Base-by-base conservation (phyloP, 2,888 invertebrate species). In the Acanthosepion esculentum region DNA sequence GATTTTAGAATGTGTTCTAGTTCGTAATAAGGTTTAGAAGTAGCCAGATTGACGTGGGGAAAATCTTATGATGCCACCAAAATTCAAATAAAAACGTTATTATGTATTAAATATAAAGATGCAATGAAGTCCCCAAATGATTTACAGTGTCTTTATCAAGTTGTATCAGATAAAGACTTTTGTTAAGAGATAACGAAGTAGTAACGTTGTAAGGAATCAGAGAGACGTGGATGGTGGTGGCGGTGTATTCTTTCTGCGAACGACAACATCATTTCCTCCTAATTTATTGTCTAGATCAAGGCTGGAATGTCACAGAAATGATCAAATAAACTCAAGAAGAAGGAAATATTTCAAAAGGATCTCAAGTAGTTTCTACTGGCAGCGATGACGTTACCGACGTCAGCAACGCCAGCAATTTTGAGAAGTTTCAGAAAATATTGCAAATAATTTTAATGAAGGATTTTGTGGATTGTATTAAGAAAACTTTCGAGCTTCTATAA, bases 251-350 rank as follows among this genome's bases (percentile, higher is more conserved):
- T 78, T 18, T 78, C 78, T n/a, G 33, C 4, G n/a, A 78, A 78
- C 15, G 78, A 78, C n/a, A n/a, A 23, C 78, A n/a, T 78, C 78
- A n/a, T 78, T 78, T 78, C 78, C 3, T n/a, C 15, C n/a, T n/a
- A 78, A 78, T 78, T 78, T n/a, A 78, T 78, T 33, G 78, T 78
- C 78, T n/a, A n/a, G n/a, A 78, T 78, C 78, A 78, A 78, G 33
- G 78, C n/a, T 78, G n/a, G n/a, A 33, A 78, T n/a, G 78, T 10
- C 78, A n/a, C n/a, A 15, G 15, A 78, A 78, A 78, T 78, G n/a
- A 78, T 78, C 78, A 78, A n/a, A 78, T 78, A n/a, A 78, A 78
- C 78, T 41, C 5, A 7, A 20, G 78, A 78, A 33, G 8, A 78
- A 12, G 78, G 15, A 78, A 78, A 78, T 78, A 78, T 78, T 33